Evolutionary conservation across 2,113 vertebrate species (phyloP).

Genomic region (Tachysurus vachellii): DNA sequence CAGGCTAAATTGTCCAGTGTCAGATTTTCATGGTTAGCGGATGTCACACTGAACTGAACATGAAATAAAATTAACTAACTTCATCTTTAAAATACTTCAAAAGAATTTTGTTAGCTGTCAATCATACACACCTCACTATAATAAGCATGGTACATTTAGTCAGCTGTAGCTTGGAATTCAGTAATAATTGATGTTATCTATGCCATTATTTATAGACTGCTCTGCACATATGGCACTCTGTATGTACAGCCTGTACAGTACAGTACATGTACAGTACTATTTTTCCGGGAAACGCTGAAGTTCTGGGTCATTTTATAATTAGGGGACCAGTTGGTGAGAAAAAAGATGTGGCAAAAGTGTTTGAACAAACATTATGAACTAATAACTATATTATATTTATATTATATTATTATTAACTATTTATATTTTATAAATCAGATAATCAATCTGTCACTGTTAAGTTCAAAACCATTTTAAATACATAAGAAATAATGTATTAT

Average conservation of each 20-base stretch:
- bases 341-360: background rate
- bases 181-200: background rate
- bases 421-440: too few species aligned
- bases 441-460: background rate
- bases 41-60: conserved; percentile 32
- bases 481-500: background rate
- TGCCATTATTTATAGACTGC: background rate
- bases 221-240: background rate
- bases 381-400: background rate
- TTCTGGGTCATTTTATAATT: background rate
- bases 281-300: background rate
- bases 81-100: background rate
- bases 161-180: background rate
- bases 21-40: conserved; percentile 43
- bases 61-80: conserved; percentile 19
- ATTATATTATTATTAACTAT: too few species aligned
- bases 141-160: background rate
- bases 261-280: background rate
- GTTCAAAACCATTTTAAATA: too few species aligned
- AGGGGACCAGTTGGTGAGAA: background rate
- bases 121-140: background rate
- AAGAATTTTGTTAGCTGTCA: conserved; percentile 17
- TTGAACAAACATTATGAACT: background rate
- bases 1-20: conserved; percentile 48
- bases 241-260: background rate